Conservation (phyloP, 2,113 vertebrate genomes). For the Macroglossus sobrinus region DNA sequence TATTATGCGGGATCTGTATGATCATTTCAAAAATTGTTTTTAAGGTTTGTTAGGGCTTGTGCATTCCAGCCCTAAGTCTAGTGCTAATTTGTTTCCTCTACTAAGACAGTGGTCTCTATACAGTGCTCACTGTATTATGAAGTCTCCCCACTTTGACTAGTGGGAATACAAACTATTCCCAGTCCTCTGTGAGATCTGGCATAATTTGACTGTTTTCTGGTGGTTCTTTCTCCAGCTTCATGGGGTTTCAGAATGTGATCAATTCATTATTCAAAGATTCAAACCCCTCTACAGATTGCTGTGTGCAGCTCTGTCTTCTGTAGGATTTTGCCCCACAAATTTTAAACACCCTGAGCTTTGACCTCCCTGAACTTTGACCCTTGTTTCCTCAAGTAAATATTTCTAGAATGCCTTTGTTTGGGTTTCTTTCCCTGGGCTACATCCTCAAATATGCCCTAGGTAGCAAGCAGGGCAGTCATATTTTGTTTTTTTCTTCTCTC, state of each 20-base stretch:
- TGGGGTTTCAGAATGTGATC: neutral
- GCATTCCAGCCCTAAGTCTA: neutral
- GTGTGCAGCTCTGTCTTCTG: neutral
- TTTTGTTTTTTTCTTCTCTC: neutral
- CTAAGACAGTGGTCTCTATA: neutral
- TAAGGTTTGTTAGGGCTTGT: neutral
- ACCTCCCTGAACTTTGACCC: neutral
- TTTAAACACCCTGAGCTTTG: neutral
- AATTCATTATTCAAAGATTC: neutral
- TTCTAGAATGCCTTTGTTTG: neutral
- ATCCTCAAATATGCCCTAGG: neutral
- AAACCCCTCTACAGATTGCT: neutral
- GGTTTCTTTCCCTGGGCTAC: neutral
- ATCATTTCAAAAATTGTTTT: neutral
- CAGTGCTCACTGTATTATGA: neutral
- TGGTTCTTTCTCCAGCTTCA: neutral
- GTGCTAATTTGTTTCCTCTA: neutral
- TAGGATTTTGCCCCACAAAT: neutral
- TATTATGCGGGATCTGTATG: neutral
- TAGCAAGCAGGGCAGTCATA: neutral
- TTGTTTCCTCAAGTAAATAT: neutral
- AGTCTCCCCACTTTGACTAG: neutral
- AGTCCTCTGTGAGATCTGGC: neutral
- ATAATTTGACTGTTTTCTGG: neutral
- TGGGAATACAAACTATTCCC: neutral